Evolutionary conservation across 1,140 invertebrate species (phyloP).

Genomic region (Neodiprion pinetum): DNA sequence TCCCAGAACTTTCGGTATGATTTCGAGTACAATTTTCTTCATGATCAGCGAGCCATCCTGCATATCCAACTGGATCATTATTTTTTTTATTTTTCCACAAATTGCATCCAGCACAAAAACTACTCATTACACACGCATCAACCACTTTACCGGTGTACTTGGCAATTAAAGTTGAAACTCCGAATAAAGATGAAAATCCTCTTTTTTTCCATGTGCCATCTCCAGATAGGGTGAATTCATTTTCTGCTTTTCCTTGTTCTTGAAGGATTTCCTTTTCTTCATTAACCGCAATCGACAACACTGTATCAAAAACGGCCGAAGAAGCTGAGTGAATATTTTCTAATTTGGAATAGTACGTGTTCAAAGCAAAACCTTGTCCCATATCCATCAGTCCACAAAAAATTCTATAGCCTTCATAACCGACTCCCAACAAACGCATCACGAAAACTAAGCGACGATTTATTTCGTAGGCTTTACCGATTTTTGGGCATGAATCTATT

Average conservation of each 20-base stretch:
- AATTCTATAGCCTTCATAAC: no score
- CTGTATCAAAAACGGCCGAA: no score
- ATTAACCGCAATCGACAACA: no score
- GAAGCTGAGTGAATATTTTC: no score
- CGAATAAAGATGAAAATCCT: slow-evolving; percentile 32
- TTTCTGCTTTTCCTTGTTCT: slow-evolving; percentile 19
- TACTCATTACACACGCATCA: slow-evolving; percentile 27
- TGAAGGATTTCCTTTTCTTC: no score
- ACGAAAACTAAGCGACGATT: no score
- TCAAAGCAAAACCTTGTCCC: no score
- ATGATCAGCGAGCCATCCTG: slow-evolving; percentile 17
- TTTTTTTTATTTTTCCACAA: slow-evolving; percentile 27
- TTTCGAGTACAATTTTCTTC: slow-evolving; percentile 23
- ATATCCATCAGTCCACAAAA: no score
- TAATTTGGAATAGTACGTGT: no score
- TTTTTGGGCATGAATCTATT: no score
- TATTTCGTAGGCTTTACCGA: no score
- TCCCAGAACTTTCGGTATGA: slow-evolving; percentile 27
- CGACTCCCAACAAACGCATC: no score
- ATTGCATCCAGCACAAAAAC: slow-evolving; percentile 26
- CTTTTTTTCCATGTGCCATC: slow-evolving; percentile 31
- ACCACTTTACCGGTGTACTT: slow-evolving; percentile 32
- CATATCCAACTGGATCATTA: slow-evolving; percentile 20
- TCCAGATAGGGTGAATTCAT: slow-evolving; percentile 27
- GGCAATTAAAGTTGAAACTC: slow-evolving; percentile 30